phyloP scores from a whole-genome alignment of 1,140 invertebrate genomes.

The Drosophila cardini region DNA sequence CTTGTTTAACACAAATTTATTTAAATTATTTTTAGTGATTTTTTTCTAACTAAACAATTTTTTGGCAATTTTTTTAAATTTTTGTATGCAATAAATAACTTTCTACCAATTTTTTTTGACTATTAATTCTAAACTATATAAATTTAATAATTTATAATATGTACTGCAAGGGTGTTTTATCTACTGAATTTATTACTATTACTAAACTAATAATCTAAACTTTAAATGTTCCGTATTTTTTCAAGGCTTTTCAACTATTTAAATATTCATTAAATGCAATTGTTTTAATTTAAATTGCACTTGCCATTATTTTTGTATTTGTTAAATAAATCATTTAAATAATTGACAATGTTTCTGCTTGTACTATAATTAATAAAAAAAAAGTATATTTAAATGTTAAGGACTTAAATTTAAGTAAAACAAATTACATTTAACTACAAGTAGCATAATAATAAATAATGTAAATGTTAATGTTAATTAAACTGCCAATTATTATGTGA shows the following conservation, averaged over 20 bases:
- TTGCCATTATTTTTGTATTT: constrained; percentile 76
- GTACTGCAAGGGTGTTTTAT: not conserved
- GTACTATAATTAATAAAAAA: constrained; percentile 27
- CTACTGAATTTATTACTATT: too few species aligned
- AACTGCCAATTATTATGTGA: constrained; percentile 83
- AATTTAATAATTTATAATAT: too few species aligned
- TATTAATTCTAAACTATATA: too few species aligned
- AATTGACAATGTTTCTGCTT: constrained; percentile 25
- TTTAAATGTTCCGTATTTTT: constrained; percentile 31
- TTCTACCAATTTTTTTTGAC: too few species aligned
- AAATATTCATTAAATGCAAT: constrained; percentile 23
- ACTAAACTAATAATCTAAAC: not conserved
- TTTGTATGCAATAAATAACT: too few species aligned
- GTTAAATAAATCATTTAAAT: constrained; percentile 44
- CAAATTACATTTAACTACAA: constrained; percentile 47
- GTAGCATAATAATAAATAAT: constrained; percentile 24
- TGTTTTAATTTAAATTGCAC: constrained; percentile 56
- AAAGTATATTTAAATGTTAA: constrained; percentile 4
- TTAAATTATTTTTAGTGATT: too few species aligned
- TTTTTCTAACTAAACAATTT: too few species aligned
- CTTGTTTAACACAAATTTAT: too few species aligned
- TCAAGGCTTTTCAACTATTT: not conserved
- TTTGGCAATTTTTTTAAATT: too few species aligned
- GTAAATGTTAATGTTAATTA: constrained; percentile 58
- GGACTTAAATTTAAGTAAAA: constrained; percentile 33